Evolutionary conservation across 2,888 invertebrate genomes (phyloP), one percentile per base, ranked within the genome.

Genomic region (Watsonalla cultraria): DNA sequence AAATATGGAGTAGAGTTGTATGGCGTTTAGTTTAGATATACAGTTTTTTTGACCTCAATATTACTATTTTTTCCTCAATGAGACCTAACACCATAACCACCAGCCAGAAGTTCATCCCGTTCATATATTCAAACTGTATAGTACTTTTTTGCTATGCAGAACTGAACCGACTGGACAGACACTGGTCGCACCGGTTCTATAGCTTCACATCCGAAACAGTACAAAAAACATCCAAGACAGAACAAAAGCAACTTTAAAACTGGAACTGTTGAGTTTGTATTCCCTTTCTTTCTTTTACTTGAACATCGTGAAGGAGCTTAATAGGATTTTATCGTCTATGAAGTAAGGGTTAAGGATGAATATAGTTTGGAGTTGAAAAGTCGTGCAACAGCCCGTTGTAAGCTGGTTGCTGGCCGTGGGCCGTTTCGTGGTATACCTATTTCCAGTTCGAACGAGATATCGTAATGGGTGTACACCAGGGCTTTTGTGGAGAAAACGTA

Each of bases 141-240:
- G 72, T 78, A 80, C 76, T 81, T 84, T 82, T 84, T 86, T 80
- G 80, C 84, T 78, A 79, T 74, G 70, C 78, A 72, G 78, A 80
- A 76, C 77, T 63, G 69, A 70, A 70, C 72, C 60, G 66, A 70
- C 77, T 71, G 75, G 74, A 65, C 80, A 78, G 83, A 79, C 80
- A 83, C 82, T 75, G 79, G 86, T 85, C 73, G 62, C 73, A 86
- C 86, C 86, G 86, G 86, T 86, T 74, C 52, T 42, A 5, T 15
- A 4, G 0, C 33, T 15, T 37, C 49, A 53, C 33, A 46, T 54
- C 52, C 42, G 56, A 72, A 84, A 78, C 50, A 63, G 37, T 65
- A 45, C 58, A 69, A 62, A 54, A 53, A 39, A 11, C 5, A 24
- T 7, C 5, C 4, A 5, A 0, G 7, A 6, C 48, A 60, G 45